phyloP scores from a whole-genome alignment of 1,140 invertebrate genomes.

The Zaprionus lachaisei region DNA sequence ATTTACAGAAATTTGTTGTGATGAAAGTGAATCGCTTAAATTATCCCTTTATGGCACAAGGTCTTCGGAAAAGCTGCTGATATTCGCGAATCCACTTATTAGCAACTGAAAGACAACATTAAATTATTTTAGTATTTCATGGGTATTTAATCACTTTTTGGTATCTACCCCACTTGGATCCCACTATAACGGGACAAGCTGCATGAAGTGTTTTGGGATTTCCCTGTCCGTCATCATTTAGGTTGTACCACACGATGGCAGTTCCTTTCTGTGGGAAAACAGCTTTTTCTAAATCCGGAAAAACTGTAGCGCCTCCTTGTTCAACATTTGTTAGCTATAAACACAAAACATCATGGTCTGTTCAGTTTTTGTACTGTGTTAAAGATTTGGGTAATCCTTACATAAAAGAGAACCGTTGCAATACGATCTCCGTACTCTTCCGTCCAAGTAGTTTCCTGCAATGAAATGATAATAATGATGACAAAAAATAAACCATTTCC shows the following conservation, averaged over 20 bases:
- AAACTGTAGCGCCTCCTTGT: conserved; percentile 97
- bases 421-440: conserved; percentile 67
- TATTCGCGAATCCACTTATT: conserved; percentile 99
- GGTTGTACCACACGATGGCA: conserved; percentile 98
- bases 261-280: conserved; percentile 95
- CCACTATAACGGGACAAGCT: conserved; percentile 97
- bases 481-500: background rate
- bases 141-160: background rate
- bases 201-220: conserved; percentile 96
- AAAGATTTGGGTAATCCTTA: conserved; percentile 29
- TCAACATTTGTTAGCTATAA: conserved; percentile 95
- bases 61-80: conserved; percentile 85
- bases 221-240: conserved; percentile 96
- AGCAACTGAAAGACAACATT: conserved; percentile 88
- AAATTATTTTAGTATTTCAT: background rate
- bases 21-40: background rate
- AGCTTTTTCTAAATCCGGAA: conserved; percentile 92
- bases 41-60: conserved; percentile 42
- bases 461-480: background rate
- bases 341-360: background rate
- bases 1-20: no score
- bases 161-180: conserved; percentile 96
- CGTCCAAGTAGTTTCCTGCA: conserved; percentile 29
- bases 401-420: conserved; percentile 77
- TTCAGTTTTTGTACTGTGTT: background rate